Conservation (phyloP, 2,113 vertebrate species). For the Hepsetus odoe region DNA sequence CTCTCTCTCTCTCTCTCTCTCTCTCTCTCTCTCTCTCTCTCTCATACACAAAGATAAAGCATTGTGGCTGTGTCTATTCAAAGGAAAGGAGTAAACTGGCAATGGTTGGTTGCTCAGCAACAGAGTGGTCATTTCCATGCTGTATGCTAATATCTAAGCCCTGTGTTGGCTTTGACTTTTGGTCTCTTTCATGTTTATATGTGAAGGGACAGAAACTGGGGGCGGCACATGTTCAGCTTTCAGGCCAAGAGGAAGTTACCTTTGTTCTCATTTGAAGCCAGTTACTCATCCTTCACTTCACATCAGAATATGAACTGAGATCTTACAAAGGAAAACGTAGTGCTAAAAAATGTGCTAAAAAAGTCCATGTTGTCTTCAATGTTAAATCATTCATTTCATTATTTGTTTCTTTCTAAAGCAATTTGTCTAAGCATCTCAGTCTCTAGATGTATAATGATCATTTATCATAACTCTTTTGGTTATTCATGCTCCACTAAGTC, state of each 20-base stretch:
- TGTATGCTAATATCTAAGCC: slow-evolving; percentile 54
- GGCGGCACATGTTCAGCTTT: slow-evolving; percentile 27
- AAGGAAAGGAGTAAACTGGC: slow-evolving; percentile 49
- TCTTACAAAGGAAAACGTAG: too few relatives aligned
- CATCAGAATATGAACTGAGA: background rate
- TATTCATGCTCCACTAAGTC: too few relatives aligned
- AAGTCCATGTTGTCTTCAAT: too few relatives aligned
- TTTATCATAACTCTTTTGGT: too few relatives aligned
- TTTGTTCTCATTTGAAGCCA: background rate
- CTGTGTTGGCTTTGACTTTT: slow-evolving; percentile 52
- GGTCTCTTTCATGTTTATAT: slow-evolving; percentile 52
- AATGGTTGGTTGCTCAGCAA: slow-evolving; percentile 50
- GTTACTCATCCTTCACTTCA: background rate
- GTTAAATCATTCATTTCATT: too few relatives aligned
- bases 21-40: slow-evolving; percentile 5
- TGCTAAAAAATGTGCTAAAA: too few relatives aligned
- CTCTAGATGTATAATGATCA: too few relatives aligned
- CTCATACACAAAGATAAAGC: slow-evolving; percentile 42
- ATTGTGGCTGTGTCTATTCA: slow-evolving; percentile 47
- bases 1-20: slow-evolving; percentile 26
- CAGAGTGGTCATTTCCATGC: slow-evolving; percentile 59
- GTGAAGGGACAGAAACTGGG: slow-evolving; percentile 64
- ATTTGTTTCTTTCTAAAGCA: too few relatives aligned
- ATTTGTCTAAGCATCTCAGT: too few relatives aligned
- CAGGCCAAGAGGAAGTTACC: background rate